Base-by-base conservation (phyloP, 2,113 vertebrate species). In the Greenwoodochromis staneri region DNA sequence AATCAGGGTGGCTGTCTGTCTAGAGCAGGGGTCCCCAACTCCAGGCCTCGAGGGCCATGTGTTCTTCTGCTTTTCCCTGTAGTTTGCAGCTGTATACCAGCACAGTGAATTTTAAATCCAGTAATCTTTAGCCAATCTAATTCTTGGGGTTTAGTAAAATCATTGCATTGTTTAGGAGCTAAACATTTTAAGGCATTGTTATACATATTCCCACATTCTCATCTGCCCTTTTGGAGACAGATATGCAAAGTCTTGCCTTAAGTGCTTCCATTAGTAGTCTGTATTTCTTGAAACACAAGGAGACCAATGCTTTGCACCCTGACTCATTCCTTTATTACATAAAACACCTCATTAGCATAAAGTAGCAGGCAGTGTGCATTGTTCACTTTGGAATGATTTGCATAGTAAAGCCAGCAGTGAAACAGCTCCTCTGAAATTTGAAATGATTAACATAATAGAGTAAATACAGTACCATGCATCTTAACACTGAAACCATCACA, bases 261-360 rank as follows among this genome's bases (percentile, higher is more conserved):
- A 89, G 88, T 82, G 92, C 80, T 78, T 80, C 38, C 29, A 85
- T 91, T 78, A 89, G 45, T 4, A 4, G 3, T 11, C 27, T 27
- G 57, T 3, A 59, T 36, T 73, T 31, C 19, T 40, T 42, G 10
- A 69, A 42, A 69, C 38, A 85, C 53, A 80, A 21, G 81, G 49
- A 78, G 47, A 84, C 9, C 8, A 51, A 34, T 12, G 4, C 53
- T 86, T 38, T 42, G 11, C 85, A 80, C 21, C 1, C 8, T 38
- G 45, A 84, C 51, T 76, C 31, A 47, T 7, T 55, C 38, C 13
- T 92, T 90, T 86, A 89, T 92, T 85, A 88, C 49, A 87, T 81
- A 51, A 86, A 82, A 55, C 80, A 4, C 19, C 36, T 49, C 17
- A 85, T 80, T 11, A 38, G 71, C 61, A 61, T 11, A 16, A 59